phyloP scores from a whole-genome alignment of 2,113 vertebrate genomes.

The Petrocephalus zakoni region DNA sequence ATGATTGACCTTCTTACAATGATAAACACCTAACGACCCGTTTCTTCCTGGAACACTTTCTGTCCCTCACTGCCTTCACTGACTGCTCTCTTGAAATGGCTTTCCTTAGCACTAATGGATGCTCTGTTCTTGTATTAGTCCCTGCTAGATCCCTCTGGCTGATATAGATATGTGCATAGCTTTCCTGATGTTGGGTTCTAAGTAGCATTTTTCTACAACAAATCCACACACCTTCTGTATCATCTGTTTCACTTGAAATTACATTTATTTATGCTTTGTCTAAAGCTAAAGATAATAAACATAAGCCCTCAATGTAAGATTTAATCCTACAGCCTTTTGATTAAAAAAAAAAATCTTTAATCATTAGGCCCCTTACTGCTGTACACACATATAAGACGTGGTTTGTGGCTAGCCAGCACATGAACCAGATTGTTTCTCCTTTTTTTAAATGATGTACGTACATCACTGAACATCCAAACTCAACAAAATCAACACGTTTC shows the following conservation, averaged over 20 bases:
- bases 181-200: not conserved
- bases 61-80: not conserved
- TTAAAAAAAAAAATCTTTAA: not conserved
- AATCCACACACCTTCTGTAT: not conserved
- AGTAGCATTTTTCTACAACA: not conserved
- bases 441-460: not conserved
- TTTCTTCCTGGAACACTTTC: not conserved
- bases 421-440: not conserved
- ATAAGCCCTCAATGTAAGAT: not conserved
- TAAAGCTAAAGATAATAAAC: not conserved
- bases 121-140: not conserved
- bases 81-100: not conserved
- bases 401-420: not conserved
- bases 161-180: not conserved
- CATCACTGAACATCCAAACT: not conserved
- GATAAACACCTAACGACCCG: not conserved
- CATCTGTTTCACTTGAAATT: not conserved
- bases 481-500: not conserved
- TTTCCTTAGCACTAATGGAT: not conserved
- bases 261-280: too few relatives aligned
- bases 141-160: not conserved
- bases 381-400: not conserved
- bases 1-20: not conserved
- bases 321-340: not conserved
- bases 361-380: not conserved